Evolutionary conservation across 2,888 invertebrate species (phyloP).

Genomic region (Diaperis boleti): DNA sequence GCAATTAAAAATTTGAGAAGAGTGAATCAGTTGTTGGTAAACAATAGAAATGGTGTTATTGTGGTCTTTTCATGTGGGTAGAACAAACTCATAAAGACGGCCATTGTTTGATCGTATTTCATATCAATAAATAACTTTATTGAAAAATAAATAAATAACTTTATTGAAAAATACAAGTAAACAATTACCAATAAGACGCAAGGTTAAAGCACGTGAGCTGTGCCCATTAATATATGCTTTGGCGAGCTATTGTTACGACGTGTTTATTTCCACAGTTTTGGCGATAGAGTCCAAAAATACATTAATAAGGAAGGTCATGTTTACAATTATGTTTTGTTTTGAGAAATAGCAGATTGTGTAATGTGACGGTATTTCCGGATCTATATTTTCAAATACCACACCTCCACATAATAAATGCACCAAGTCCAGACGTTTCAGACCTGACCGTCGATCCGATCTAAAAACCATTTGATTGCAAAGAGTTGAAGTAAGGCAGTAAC

Average conservation of each 20-base stretch:
- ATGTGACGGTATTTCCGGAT: background rate
- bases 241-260: background rate
- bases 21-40: background rate
- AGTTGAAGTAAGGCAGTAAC: background rate
- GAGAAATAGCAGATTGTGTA: no score
- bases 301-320: no score
- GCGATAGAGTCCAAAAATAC: no score
- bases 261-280: no score
- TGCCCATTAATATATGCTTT: background rate
- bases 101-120: background rate
- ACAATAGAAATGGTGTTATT: background rate
- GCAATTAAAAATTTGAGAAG: background rate
- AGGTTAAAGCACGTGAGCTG: background rate
- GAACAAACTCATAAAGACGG: background rate
- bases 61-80: background rate
- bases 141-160: background rate
- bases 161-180: background rate
- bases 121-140: slow-evolving; percentile 3
- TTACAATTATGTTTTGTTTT: no score
- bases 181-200: background rate
- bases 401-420: background rate
- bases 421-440: background rate
- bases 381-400: background rate
- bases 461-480: background rate
- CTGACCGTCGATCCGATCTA: background rate